phyloP scores from a whole-genome alignment of 2,113 vertebrate species.

The Genyomyrus donnyi region DNA sequence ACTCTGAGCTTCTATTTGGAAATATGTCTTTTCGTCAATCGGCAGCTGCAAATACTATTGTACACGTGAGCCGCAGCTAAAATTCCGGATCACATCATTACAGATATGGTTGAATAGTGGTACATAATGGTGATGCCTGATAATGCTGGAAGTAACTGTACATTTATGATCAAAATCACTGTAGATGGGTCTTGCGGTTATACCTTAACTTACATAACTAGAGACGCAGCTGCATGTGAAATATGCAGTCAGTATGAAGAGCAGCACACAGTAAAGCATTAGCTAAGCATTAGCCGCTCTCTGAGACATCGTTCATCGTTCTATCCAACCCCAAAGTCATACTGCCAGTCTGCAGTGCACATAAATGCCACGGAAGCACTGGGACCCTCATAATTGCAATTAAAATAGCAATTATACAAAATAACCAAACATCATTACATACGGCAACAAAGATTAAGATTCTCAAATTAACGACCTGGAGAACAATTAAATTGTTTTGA shows the following conservation, averaged over 20 bases:
- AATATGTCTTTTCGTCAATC: not conserved
- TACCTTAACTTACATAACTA: not conserved
- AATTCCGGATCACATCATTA: not conserved
- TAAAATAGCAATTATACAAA: not conserved
- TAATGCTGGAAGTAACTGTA: not conserved
- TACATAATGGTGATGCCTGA: not conserved
- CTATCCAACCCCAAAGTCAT: not conserved
- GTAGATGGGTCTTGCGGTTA: not conserved
- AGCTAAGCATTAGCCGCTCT: not conserved
- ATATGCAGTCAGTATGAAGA: not conserved
- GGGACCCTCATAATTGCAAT: not conserved
- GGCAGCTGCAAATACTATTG: not conserved
- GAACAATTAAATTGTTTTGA: conserved; percentile 8
- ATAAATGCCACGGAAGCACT: not conserved
- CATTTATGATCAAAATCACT: not conserved
- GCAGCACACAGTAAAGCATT: not conserved
- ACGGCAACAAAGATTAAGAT: not conserved
- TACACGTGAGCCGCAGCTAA: not conserved
- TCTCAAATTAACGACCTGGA: not conserved
- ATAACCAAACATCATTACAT: not conserved
- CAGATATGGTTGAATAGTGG: not conserved
- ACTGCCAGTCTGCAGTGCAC: not conserved
- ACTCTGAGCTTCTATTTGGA: not conserved
- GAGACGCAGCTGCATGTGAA: not conserved
- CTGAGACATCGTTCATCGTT: not conserved